A percentile compares a stretch with the other conserved stretches of the same genome.
phyloP scores from a whole-genome alignment of 1,140 invertebrate species.

The Drosophila takahashii region DNA sequence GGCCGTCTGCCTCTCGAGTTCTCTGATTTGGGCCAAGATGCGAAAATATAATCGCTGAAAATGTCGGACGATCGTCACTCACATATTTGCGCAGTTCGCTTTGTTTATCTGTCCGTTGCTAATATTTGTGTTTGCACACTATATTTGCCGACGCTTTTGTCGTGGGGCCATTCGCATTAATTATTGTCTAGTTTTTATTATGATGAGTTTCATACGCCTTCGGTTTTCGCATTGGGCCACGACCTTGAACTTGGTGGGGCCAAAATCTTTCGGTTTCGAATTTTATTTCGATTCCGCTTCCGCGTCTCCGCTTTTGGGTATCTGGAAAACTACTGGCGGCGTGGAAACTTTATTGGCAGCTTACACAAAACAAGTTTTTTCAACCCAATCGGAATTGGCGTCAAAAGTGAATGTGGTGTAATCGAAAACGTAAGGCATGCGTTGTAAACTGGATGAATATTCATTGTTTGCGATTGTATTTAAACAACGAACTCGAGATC shows the following conservation, averaged over 20 bases:
- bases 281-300: constrained; percentile 38
- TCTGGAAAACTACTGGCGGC: constrained; percentile 36
- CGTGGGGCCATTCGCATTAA: constrained; percentile 76
- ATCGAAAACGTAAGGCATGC: constrained; percentile 4
- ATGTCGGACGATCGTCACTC: constrained; percentile 43
- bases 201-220: constrained; percentile 40
- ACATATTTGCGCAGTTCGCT: constrained; percentile 71
- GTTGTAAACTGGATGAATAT: constrained; percentile 17
- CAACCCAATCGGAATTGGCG: neutral
- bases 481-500: constrained; percentile 5
- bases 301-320: constrained; percentile 2
- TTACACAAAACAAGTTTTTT: constrained; percentile 29
- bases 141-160: constrained; percentile 70
- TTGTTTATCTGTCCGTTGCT: constrained; percentile 56
- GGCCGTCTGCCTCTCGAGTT: constrained; percentile 7
- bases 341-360: constrained; percentile 40
- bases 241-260: constrained; percentile 45
- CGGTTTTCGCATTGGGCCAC: constrained; percentile 37
- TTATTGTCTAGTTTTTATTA: constrained; percentile 62
- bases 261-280: constrained; percentile 22
- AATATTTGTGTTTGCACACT: constrained; percentile 38
- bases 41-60: constrained; percentile 57
- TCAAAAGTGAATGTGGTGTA: constrained; percentile 43
- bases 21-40: constrained; percentile 43
- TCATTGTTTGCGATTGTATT: constrained; percentile 13